Base-by-base conservation (phyloP, 2,113 vertebrate species). In the Phylloscopus trochiloides region DNA sequence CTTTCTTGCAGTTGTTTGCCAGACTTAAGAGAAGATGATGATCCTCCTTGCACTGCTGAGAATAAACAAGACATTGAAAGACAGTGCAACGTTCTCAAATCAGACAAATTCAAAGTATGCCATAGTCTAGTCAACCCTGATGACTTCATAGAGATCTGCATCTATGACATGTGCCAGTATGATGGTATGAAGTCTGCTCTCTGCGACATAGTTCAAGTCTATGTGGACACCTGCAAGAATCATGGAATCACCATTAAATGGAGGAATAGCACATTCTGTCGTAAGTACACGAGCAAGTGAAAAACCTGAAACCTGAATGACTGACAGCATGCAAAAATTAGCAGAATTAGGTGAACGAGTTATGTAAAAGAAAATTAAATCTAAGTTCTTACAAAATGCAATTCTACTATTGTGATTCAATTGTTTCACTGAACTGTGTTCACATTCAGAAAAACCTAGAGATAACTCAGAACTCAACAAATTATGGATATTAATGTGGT, bases 91-190 rank as follows among this genome's bases (percentile, higher is more conserved):
- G 92, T 96, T 38, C 87, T 98, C 83, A 95, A 94, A 57, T 94
- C 96, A n/a, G 80, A 95, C 51, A 87, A 93, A 67, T 97, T 97
- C 78, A 82, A 84, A 73, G 82, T 24, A 28, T 98, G 98, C 29
- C 97, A 98, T 66, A 26, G 62, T 14, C 58, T 96, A 36, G 94
- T 98, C 40, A 76, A 90, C 5, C 96, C 97, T 31, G 83, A 97
- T 5, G 67, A 94, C n/a, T 98, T 97, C 74, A 31, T 97, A 81
- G 71, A 97, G 74, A 95, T 79, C 62, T 98, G 98, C 77, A 13
- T 97, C 40, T 97, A 97, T 51, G 97, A 98, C 73, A 97, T 98
- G 97, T 98, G 97, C 81, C 97, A 66, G 67, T 98, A 96, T 17
- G 85, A 96, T 4, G 97, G 97, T 21, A 98, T 98, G 97, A 92